Evolutionary conservation across 2,888 invertebrate species (phyloP).

Genomic region (Eumerus sabulonum): DNA sequence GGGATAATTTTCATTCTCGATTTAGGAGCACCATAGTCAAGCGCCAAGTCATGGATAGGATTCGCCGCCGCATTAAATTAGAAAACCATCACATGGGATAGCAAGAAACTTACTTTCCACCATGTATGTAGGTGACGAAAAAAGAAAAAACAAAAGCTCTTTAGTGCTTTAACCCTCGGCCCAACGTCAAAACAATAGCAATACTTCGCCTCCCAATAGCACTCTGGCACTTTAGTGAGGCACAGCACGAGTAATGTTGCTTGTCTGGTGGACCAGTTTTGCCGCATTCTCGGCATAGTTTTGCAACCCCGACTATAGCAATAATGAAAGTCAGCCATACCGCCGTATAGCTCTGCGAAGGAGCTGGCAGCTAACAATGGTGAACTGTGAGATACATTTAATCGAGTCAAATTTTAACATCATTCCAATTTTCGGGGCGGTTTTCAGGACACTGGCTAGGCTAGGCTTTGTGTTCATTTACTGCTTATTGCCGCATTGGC

Average conservation of each 20-base stretch:
- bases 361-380: conserved; percentile 57
- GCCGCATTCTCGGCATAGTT: conserved; percentile 59
- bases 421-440: conserved; percentile 40
- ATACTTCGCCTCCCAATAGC: neutral
- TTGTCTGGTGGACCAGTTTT: conserved; percentile 40
- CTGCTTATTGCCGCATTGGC: conserved; percentile 38
- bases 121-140: conserved; percentile 16
- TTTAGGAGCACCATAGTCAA: conserved; percentile 41
- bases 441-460: conserved; percentile 3
- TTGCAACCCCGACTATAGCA: conserved; percentile 5
- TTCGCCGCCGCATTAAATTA: conserved; percentile 57
- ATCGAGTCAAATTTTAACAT: conserved; percentile 66
- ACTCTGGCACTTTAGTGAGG: conserved; percentile 28
- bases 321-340: too few species aligned
- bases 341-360: too few species aligned
- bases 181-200: conserved; percentile 37
- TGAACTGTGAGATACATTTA: conserved; percentile 59
- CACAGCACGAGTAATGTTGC: conserved; percentile 22
- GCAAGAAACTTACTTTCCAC: conserved; percentile 45
- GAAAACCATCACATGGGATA: conserved; percentile 50
- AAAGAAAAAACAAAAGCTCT: conserved; percentile 15
- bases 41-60: conserved; percentile 36
- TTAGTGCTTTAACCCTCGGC: conserved; percentile 24
- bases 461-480: conserved; percentile 42
- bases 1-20: conserved; percentile 53